Base-by-base conservation (phyloP, 2,113 vertebrate genomes). In the Nothobranchius furzeri region DNA sequence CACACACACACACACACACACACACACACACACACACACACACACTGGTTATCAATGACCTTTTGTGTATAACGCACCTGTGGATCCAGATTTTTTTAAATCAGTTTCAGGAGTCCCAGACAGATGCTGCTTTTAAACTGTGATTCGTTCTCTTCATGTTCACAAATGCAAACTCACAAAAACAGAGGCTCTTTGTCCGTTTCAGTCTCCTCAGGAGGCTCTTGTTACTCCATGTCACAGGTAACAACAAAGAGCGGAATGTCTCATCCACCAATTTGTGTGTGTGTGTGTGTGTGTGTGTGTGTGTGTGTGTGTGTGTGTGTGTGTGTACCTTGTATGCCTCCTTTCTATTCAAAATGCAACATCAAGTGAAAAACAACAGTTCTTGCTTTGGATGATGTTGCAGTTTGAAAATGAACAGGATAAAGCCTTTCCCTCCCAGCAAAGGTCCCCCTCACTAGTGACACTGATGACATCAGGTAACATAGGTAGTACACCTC, bases 221-320 rank as follows among this genome's bases (percentile, higher is more conserved):
- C 87, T 58, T 80, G 76, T 91, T 91, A 85, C 89, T 45, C 1
- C 64, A 75, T 66, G 64, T 68, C 62, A 43, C 65, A 67, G 57
- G 57, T 40, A 58, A 58, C 51, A 78, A 90, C 84, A 89, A 88
- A 90, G 87, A 85, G 35, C 58, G 63, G 56, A 85, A 88, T 87
- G 86, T 90, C 81, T 87, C 61, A 30, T 58, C 74, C 60, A 68
- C 78, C 52, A 45, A 9, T 58, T 60, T 76, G 82, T 43, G 60
- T 46, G 57, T 36, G 17, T 45, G 37, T 37, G 20, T 12, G n/a
- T 76, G 82, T 43, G 60, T 46, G 57, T 36, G 17, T 43, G 37
- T 37, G 20, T 76, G 82, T 43, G 60, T 46, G 57, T 36, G 17
- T 45, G 37, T 37, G 20, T 12, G 14, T 49, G 35, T 42, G 48